Conservation (phyloP, 2,888 invertebrate genomes). For the Epirrhoe alternata region DNA sequence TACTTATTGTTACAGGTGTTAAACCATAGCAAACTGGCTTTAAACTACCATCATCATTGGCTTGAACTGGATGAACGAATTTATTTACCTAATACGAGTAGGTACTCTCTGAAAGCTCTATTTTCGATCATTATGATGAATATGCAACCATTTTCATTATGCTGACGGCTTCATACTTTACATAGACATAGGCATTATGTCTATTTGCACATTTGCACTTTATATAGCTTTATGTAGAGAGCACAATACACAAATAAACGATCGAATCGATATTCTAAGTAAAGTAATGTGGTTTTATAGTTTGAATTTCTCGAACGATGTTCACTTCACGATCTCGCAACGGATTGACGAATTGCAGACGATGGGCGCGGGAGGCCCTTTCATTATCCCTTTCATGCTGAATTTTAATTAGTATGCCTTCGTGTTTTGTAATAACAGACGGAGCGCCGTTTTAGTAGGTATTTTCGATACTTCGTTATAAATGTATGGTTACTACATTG, state of each 20-base stretch:
- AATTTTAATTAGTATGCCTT: conserved; percentile 83
- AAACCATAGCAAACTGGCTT: no score
- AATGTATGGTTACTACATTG: conserved; percentile 5
- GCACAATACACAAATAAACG: not conserved
- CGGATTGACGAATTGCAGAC: conserved; percentile 65
- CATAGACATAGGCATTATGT: no score
- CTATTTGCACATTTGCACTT: no score
- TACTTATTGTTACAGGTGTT: no score
- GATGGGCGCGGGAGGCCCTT: conserved; percentile 57
- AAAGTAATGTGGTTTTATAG: conserved; percentile 36
- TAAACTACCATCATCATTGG: no score
- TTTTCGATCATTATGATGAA: no score
- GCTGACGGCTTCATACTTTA: no score
- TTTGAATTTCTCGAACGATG: conserved; percentile 55
- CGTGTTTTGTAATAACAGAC: conserved; percentile 80
- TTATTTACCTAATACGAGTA: no score
- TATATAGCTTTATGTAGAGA: no score
- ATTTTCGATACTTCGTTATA: conserved; percentile 41
- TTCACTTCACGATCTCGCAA: conserved; percentile 56
- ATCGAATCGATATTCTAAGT: not conserved
- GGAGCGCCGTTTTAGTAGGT: conserved; percentile 56
- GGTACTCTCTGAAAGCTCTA: no score
- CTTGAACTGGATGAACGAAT: no score
- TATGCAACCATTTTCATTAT: no score
- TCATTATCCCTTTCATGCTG: conserved; percentile 85